Base-by-base conservation (phyloP, 2,797 vertebrate genomes). In the Coilia nasus region DNA sequence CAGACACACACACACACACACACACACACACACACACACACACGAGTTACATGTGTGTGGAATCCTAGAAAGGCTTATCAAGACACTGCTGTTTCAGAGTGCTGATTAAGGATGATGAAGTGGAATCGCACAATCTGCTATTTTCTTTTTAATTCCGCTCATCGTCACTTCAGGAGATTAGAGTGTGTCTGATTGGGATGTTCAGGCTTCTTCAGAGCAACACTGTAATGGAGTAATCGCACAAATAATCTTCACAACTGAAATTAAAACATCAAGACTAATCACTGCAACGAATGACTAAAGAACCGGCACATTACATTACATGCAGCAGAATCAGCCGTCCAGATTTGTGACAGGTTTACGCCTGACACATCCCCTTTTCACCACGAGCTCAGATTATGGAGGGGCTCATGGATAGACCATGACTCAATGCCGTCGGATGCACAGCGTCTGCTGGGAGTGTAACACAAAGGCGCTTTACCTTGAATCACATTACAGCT, bases 401-500 rank as follows among this genome's bases (percentile, higher is more conserved):
- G 7, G 50, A 17, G 1, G 6, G 19, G 15, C 44, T 78, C 71
- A 21, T 44, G 41, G 19, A 78, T 21, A 78, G 31, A 78, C 31
- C 71, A 41, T 71, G 64, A 31, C 31, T 31, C 28, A 71, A 25
- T 31, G 1, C 25, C 3, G 64, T 15, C 0, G 64, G 15, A 3
- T 71, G 86, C 83, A 85, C 81, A 87, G 78, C 86, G 84, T 90
- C 87, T 91, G 87, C 89, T 82, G 83, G 84, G 88, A 87, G 64
- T 85, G 46, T 64, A 19, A 86, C 44, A 64, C 87, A 84, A 92
- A 92, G 83, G 88, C 84, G 92, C 92, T 92, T 92, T 91, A 87
- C 89, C 90, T 82, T 64, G 88, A 90, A 92, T 91, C 87, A 85
- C 86, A 91, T 92, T 89, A 90, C 87, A 89, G 86, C 78, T 87